Conservation (phyloP, 1,140 invertebrate genomes). For the Drosophila parabipectinata region DNA sequence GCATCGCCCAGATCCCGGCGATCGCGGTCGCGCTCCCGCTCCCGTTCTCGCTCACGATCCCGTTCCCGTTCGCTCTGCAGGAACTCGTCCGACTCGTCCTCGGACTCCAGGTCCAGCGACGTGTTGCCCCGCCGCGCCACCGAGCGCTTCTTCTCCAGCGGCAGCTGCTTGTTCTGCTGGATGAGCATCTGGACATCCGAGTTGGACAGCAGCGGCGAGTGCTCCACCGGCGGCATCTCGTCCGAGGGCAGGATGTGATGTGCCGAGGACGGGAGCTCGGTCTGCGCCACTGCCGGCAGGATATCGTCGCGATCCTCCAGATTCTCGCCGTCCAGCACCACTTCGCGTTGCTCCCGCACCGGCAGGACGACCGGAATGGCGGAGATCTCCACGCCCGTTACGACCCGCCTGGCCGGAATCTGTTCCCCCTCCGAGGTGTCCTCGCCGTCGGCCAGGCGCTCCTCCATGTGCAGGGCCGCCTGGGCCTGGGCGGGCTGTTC, state of each 20-base stretch:
- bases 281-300: slow-evolving; percentile 1
- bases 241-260: slow-evolving; percentile 27
- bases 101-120: slow-evolving; percentile 61
- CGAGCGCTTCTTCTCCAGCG: slow-evolving; percentile 40
- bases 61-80: slow-evolving; percentile 50
- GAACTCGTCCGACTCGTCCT: slow-evolving; percentile 69
- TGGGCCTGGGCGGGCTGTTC: slow-evolving; percentile 71
- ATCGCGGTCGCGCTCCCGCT: slow-evolving; percentile 38
- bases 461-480: slow-evolving; percentile 66
- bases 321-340: slow-evolving; percentile 86
- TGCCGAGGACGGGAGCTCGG: slow-evolving; percentile 2
- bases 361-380: slow-evolving; percentile 4
- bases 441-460: slow-evolving; percentile 81
- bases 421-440: slow-evolving; percentile 75
- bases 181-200: not conserved
- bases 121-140: slow-evolving; percentile 37
- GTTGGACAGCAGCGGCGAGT: not conserved
- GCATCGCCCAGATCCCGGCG: slow-evolving; percentile 40
- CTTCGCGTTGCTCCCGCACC: slow-evolving; percentile 84
- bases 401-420: slow-evolving; percentile 50
- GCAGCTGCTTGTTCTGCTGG: not conserved
- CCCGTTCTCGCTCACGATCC: slow-evolving; percentile 38
- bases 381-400: slow-evolving; percentile 60
- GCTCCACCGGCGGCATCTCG: slow-evolving; percentile 17
- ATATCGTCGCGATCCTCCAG: slow-evolving; percentile 84